Evolutionary conservation across 1,140 invertebrate genomes (phyloP), one percentile per base, ranked within the genome.

Genomic region (Saccostrea cuccullata): DNA sequence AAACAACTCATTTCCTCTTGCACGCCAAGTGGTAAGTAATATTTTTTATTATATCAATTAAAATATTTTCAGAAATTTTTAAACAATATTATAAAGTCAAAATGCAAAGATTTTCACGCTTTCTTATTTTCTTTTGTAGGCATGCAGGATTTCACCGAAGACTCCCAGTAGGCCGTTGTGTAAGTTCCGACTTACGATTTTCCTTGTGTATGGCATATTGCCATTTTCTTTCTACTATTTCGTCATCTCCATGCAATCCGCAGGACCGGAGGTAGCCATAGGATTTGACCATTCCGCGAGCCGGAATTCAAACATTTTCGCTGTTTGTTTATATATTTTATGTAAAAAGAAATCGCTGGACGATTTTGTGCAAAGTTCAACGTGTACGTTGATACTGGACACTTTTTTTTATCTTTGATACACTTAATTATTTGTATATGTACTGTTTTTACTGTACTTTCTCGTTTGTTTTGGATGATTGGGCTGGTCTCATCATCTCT

Each of bases 131-230:
- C 26, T 86, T 84, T 89, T 90, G 23, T 90, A 92, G 91, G 90
- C 87, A 86, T 88, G 82, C 85, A 84, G 55, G 77, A 90, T 58
- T 84, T 89, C 60, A 89, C 60, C 82, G 91, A 93, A 93, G 91
- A 93, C 87, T 89, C 91, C 91, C 93, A 92, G 92, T 93, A 94
- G 93, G 85, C 88, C 82, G 87, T 90, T 90, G 91, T 93, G 92
- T 93, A 93, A 93, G 92, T 91, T 91, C 60, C 89, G 89, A 91
- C 92, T 93, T 92, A 93, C 92, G 90, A 86, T 84, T 89, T 85
- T 91, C 85, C 83, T 87, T 86, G n/a, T 87, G 93, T 94, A 94
- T 92, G 93, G 93, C 93, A 94, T 93, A 94, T 94, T 94, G 93
- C 92, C 93, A 94, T 93, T 90, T 47, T 86, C 58, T 82, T 70